Evolutionary conservation across 37 sponge, comb jelly and placozoan genomes (phyloP).

Genomic region (Spongilla lacustris): DNA sequence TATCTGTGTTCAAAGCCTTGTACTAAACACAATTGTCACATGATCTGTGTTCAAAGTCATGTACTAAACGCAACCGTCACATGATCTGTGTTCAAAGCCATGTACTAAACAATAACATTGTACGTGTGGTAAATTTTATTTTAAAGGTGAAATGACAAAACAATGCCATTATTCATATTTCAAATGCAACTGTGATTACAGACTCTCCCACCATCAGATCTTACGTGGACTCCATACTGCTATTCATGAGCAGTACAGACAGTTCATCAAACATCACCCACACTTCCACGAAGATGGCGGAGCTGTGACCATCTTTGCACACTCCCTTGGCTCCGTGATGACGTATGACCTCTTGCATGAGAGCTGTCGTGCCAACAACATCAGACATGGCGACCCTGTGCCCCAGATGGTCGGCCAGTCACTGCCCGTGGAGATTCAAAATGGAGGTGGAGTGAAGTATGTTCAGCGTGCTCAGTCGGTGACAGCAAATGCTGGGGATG

Average conservation of each 20-base stretch:
- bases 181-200: no score
- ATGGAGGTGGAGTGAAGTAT: neutral
- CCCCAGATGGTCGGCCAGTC: neutral
- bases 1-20: no score
- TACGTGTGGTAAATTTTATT: no score
- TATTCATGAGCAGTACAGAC: conserved; percentile 64
- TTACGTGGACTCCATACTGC: conserved; percentile 50
- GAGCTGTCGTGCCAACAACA: conserved; percentile 13
- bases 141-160: no score
- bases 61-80: no score
- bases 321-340: conserved; percentile 92
- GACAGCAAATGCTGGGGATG: no score
- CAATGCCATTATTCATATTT: no score
- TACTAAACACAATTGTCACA: no score
- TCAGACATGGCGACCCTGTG: neutral
- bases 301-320: conserved; percentile 78
- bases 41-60: no score
- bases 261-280: conserved; percentile 75
- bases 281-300: conserved; percentile 63
- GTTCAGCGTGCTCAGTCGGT: neutral
- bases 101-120: no score
- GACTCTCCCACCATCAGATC: conserved; percentile 48
- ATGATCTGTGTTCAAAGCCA: no score
- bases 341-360: conserved; percentile 76
- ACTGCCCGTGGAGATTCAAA: neutral